Base-by-base conservation (phyloP, 2,888 invertebrate species). In the Macrophya alboannulata region DNA sequence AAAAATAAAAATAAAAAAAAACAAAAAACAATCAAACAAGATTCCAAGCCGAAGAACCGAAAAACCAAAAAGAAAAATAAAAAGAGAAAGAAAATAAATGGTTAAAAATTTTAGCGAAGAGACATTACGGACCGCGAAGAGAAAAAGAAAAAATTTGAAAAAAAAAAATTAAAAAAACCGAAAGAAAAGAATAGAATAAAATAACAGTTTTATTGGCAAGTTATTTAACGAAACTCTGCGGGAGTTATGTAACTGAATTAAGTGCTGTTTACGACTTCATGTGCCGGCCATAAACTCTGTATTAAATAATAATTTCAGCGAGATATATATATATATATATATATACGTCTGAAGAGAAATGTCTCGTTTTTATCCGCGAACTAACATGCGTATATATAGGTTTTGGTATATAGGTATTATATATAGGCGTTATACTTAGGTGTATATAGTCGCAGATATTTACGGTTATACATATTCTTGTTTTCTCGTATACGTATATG, bases 241-340 rank as follows among this genome's bases (percentile, higher is more conserved):
- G 77, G 82, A 85, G 76, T 88, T 88, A 86, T 84, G 81, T 65
- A 87, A 88, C 87, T 87, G 88, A 88, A 88, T 88, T 88, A 88
- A 86, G 85, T 87, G 87, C 87, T 88, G 87, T 88, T 89, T 88
- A 88, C 87, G 88, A 88, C 87, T 87, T 86, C 86, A 88, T 88
- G 87, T 87, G 62, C 87, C 86, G 85, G 85, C 59, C 79, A 71
- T 85, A 86, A 86, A 88, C 87, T 85, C 86, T 84, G 88, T 88
- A 88, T 89, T 88, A 88, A 89, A 89, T 89, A 89, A 88, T 88
- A 88, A 89, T 89, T 88, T 87, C 88, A 86, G 12, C 4, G 21
- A 12, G 31, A 31, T 31, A 74, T n/a, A n/a, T n/a, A n/a, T n/a
- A n/a, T n/a, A n/a, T n/a, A n/a, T n/a, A n/a, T n/a, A n/a, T n/a